Base-by-base conservation (phyloP, 1,140 invertebrate species). In the Cotesia vestalis region DNA sequence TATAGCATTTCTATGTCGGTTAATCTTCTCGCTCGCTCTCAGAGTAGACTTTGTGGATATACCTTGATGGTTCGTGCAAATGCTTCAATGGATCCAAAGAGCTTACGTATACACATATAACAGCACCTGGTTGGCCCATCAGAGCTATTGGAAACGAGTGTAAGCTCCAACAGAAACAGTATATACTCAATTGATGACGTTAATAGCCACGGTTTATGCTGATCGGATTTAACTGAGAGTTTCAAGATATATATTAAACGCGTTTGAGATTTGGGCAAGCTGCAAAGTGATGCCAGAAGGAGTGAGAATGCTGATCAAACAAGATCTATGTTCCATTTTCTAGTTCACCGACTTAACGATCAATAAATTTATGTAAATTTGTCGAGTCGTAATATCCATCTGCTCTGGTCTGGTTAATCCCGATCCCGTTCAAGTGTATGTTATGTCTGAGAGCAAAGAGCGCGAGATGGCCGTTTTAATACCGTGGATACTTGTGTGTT, bases 301-400 rank as follows among this genome's bases (percentile, higher is more conserved):
- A 36, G 40, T 4, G 6, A 60, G 69, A 63, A 74, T 75, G 62
- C 67, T 36, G 72, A 51, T 71, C 66, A 73, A 76, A 73, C 74
- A 74, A 76, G 70, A 70, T 73, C 17, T n/a, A 11, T 8, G n/a
- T 57, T 57, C 9, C 8, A 57, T 57, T 57, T n/a, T n/a, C 53
- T 57, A 57, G 14, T 57, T 20, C 20, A 20, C 53, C n/a, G 53
- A 57, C n/a, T 57, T 57, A 17, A 57, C 53, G 53, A 57, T 57
- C 53, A 20, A 57, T 57, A 57, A 57, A 57, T 57, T 57, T 6
- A 17, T 57, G 20, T 57, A 57, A 57, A 57, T 57, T 57, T 57
- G 53, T 57, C 53, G 11, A 46, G 40, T 46, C 40, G 40, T 46
- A 46, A 57, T 57, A 20, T 20, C 20, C 53, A 20, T 14, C 53